A percentile compares a stretch with the other conserved stretches of the same genome.
Evolutionary conservation across 1,140 invertebrate species (phyloP).

Genomic region (Bilobella aurantiaca): DNA sequence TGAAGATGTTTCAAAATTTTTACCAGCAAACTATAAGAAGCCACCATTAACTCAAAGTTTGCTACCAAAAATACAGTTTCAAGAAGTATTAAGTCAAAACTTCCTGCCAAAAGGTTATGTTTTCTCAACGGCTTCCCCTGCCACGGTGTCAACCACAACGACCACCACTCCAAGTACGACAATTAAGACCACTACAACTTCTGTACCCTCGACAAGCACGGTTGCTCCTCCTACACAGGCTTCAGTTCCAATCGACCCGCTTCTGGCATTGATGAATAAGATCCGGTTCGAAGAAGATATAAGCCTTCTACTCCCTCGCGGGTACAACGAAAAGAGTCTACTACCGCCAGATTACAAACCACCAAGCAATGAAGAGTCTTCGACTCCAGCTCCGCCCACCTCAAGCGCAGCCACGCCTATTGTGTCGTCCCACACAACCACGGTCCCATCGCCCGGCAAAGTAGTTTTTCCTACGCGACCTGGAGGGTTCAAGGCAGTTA

Average conservation of each 20-base stretch:
- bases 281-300: constrained; percentile 50
- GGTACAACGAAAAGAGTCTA: constrained; percentile 51
- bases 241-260: constrained; percentile 39
- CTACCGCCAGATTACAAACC: constrained; percentile 52
- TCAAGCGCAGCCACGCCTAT: constrained; percentile 36
- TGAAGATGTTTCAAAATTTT: constrained; percentile 46
- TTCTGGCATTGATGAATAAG: constrained; percentile 42
- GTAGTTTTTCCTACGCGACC: constrained; percentile 67
- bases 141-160: not conserved
- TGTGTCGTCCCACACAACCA: constrained; percentile 34
- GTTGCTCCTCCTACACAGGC: constrained; percentile 4
- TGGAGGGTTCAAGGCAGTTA: constrained; percentile 48
- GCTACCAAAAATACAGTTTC: constrained; percentile 6
- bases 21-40: constrained; percentile 47
- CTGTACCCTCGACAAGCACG: constrained; percentile 37
- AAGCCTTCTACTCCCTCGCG: constrained; percentile 47
- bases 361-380: constrained; percentile 39
- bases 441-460: constrained; percentile 30
- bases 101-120: constrained; percentile 21
- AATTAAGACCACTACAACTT: constrained; percentile 13
- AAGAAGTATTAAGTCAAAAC: not conserved
- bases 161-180: constrained; percentile 14
- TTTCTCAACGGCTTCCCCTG: not conserved
- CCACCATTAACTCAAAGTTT: constrained; percentile 1
- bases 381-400: constrained; percentile 38